Conservation (phyloP, 2,797 vertebrate species). For the Phrynocephalus forsythii region DNA sequence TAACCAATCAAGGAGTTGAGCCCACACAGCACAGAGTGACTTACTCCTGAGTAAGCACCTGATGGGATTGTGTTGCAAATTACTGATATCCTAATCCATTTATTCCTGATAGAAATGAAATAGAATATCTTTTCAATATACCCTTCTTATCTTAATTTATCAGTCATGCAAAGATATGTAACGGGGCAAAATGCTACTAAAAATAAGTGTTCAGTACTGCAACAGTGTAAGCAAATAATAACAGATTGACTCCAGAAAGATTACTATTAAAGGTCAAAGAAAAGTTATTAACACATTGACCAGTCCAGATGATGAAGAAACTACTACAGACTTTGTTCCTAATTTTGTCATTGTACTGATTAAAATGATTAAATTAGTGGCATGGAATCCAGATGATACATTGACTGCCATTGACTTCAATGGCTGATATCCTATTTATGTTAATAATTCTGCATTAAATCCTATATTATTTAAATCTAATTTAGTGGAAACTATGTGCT, state of each 20-base stretch:
- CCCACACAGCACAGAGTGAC: not conserved
- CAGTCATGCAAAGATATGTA: constrained; percentile 65
- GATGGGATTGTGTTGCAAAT: constrained; percentile 31
- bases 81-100: constrained; percentile 58
- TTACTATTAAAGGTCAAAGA: constrained; percentile 8
- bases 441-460: not conserved
- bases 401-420: not conserved
- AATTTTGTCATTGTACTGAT: constrained; percentile 43
- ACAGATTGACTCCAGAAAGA: constrained; percentile 61
- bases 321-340: constrained; percentile 26
- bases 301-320: constrained; percentile 40
- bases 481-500: constrained; percentile 53
- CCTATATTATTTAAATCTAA: not conserved
- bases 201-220: constrained; percentile 71
- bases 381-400: not conserved
- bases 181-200: constrained; percentile 67
- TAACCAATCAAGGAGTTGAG: not conserved
- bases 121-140: constrained; percentile 54
- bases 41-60: not conserved
- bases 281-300: constrained; percentile 19
- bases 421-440: not conserved
- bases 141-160: constrained; percentile 68
- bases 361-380: constrained; percentile 58
- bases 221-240: constrained; percentile 53
- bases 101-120: constrained; percentile 57